phyloP scores from a whole-genome alignment of 2,113 vertebrate species.

The Cynocephalus volans region DNA sequence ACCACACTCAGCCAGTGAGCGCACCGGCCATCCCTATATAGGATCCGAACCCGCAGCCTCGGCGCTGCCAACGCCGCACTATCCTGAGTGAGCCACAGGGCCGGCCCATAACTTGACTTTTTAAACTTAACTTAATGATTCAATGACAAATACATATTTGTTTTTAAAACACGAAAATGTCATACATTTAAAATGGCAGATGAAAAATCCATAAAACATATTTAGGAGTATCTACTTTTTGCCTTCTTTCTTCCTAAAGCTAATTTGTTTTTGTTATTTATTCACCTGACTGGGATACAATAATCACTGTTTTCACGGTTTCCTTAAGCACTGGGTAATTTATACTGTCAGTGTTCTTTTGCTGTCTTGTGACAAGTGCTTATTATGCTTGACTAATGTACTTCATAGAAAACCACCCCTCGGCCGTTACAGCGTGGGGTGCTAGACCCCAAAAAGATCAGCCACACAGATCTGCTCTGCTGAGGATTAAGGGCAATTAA shows the following conservation, averaged over 20 bases:
- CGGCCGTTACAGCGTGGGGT: not conserved
- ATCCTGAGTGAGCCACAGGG: too few species aligned
- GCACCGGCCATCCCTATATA: too few species aligned
- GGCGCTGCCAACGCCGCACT: too few species aligned
- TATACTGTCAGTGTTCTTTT: slow-evolving; percentile 66
- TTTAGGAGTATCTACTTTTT: slow-evolving; percentile 9
- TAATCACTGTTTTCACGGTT: slow-evolving; percentile 84
- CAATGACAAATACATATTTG: not conserved
- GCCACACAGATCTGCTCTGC: not conserved
- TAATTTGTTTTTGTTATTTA: slow-evolving; percentile 74
- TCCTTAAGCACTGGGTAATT: slow-evolving; percentile 73
- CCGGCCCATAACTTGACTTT: too few species aligned
- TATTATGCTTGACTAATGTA: slow-evolving; percentile 72
- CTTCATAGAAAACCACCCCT: slow-evolving; percentile 40
- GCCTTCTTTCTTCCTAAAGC: slow-evolving; percentile 5
- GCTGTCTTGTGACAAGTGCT: slow-evolving; percentile 76
- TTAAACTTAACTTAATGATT: not conserved
- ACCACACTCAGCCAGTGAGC: too few species aligned
- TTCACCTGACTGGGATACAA: slow-evolving; percentile 59
- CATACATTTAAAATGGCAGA: not conserved
- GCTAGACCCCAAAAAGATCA: slow-evolving; percentile 3
- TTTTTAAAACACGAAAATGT: not conserved
- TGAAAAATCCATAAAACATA: slow-evolving; percentile 11
- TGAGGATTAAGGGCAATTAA: not conserved
- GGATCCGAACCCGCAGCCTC: too few species aligned